Base-by-base conservation (phyloP, 2,113 vertebrate genomes). In the Caracal caracal region DNA sequence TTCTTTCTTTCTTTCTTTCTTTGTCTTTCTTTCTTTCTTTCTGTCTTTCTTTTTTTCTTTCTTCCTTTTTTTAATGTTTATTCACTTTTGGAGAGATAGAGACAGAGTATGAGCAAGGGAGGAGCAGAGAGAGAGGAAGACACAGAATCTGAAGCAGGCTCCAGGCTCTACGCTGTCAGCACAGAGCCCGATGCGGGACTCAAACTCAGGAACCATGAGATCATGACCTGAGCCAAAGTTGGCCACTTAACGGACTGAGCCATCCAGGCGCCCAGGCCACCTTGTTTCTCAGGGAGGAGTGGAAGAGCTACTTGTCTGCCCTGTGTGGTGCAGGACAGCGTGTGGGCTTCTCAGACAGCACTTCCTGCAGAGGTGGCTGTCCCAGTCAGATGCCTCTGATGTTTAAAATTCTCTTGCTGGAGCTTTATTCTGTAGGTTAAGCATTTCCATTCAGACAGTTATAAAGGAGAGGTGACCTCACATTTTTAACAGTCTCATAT, bases 351-450 rank as follows among this genome's bases (percentile, higher is more conserved):
- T 83, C 1, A 0, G 33, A 59, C 10, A 37, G 33, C 6, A 2
- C 20, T 90, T 88, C 81, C 35, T 71, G 8, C n/a, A 43, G n/a
- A 70, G 33, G 35, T 40, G 4, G 2, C 37, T 56, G 61, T 22
- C 53, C 63, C 20, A 17, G 0, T 10, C 15, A 70, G 6, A 2
- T 56, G 65, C 33, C 35, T 53, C 66, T 68, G 70, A 30, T n/a
- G 13, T 56, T 92, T 76, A 65, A 17, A 83, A 75, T 30, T 87
- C 33, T 75, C 11, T 35, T 73, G 0, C 56, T 83, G n/a, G 20
- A 91, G 65, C 35, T 70, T 47, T 61, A 68, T 93, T 91, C 33
- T 92, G 84, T 79, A 70, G 35, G 20, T 85, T 59, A 76, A 78
- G 53, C 35, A 95, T 56, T 76, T 71, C 12, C 22, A 66, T 53